phyloP scores from a whole-genome alignment of 1,140 invertebrate species.

The Drosophila ficusphila region DNA sequence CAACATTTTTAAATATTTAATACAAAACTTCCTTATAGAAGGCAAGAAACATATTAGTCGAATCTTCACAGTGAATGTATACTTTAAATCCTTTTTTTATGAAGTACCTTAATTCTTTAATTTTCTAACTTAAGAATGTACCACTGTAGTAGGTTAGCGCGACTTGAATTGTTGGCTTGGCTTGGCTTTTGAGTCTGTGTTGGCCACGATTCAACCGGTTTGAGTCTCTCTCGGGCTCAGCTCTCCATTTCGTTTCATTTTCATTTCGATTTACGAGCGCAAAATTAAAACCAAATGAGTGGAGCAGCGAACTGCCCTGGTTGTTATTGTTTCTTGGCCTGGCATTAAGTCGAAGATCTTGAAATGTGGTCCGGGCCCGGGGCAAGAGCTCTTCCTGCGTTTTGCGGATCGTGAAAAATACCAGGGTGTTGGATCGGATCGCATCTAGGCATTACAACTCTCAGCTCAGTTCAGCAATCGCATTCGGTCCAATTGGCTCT shows the following conservation, averaged over 20 bases:
- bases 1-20: too few relatives aligned
- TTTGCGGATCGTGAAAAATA: slow-evolving; percentile 23
- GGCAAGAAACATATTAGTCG: too few relatives aligned
- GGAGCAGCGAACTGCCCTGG: slow-evolving; percentile 57
- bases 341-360: slow-evolving; percentile 53
- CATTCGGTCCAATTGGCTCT: slow-evolving; percentile 31
- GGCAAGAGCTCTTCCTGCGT: slow-evolving; percentile 54
- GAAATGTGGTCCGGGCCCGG: slow-evolving; percentile 38
- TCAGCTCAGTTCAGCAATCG: slow-evolving; percentile 5
- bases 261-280: slow-evolving; percentile 81
- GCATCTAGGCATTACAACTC: slow-evolving; percentile 17
- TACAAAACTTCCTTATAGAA: too few relatives aligned
- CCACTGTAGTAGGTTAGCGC: slow-evolving; percentile 14
- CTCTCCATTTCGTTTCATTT: slow-evolving; percentile 76
- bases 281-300: slow-evolving; percentile 74
- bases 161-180: slow-evolving; percentile 48
- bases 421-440: slow-evolving; percentile 9
- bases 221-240: slow-evolving; percentile 32
- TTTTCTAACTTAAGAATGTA: background rate
- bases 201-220: slow-evolving; percentile 40
- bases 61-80: too few relatives aligned
- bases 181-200: slow-evolving; percentile 36
- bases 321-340: slow-evolving; percentile 50
- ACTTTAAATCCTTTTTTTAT: too few relatives aligned
- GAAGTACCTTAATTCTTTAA: background rate